A percentile compares a stretch with the other conserved stretches of the same genome.
phyloP scores from a whole-genome alignment of 2,888 invertebrate genomes.

The Harpagoxenus sublaevis region DNA sequence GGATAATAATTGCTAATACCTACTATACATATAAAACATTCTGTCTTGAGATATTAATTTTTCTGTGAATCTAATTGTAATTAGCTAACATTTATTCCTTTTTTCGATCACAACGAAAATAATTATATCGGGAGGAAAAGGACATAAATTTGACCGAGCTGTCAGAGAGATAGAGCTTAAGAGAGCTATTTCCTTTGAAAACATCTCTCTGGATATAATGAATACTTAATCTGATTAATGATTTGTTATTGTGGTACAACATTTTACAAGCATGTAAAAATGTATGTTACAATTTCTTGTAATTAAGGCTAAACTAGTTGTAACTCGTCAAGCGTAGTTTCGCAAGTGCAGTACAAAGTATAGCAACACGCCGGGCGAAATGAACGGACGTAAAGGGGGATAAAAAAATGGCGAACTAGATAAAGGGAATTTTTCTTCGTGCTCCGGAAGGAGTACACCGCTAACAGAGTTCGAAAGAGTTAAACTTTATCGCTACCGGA shows the following conservation, averaged over 20 bases:
- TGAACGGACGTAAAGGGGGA: constrained; percentile 38
- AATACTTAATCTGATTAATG: neutral
- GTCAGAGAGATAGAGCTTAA: neutral
- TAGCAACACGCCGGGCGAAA: constrained; percentile 42
- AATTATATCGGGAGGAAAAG: neutral
- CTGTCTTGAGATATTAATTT: neutral
- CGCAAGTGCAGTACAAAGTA: constrained; percentile 29
- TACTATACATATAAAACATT: neutral
- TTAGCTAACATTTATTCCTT: constrained; percentile 4
- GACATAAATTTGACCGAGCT: neutral
- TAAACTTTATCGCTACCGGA: constrained; percentile 76
- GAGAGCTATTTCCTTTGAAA: neutral
- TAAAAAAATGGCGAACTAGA: constrained; percentile 61
- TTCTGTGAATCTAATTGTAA: neutral
- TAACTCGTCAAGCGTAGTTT: constrained; percentile 33
- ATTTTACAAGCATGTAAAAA: constrained; percentile 10
- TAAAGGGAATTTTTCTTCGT: constrained; percentile 76
- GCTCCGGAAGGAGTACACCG: constrained; percentile 72
- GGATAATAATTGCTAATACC: constrained; percentile 1
- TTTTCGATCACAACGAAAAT: neutral
- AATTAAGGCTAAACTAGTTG: constrained; percentile 30
- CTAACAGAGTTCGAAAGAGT: constrained; percentile 80
- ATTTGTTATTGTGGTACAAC: neutral
- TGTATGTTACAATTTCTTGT: constrained; percentile 20
- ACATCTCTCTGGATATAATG: neutral